Conservation (phyloP, 2,797 vertebrate species). For the Malurus leucopterus region DNA sequence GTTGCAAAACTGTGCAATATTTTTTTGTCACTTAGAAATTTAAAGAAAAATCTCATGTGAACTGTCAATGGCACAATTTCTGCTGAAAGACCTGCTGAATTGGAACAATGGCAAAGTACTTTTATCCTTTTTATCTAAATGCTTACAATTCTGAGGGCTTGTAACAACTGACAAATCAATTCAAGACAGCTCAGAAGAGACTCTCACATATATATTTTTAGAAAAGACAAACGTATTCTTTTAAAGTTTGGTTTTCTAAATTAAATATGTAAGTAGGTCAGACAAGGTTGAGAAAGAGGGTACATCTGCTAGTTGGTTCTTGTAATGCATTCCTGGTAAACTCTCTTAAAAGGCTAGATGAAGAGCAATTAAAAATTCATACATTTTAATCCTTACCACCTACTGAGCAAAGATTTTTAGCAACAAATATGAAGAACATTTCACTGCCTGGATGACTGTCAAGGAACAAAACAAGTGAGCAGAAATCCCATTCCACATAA, state of each 20-base stretch:
- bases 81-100: neutral
- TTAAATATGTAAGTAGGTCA: conserved; percentile 52
- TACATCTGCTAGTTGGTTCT: conserved; percentile 43
- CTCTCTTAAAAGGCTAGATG: conserved; percentile 3
- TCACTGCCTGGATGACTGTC: neutral
- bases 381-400: conserved; percentile 44
- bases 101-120: neutral
- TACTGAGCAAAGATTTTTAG: conserved; percentile 32
- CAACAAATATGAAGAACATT: conserved; percentile 44
- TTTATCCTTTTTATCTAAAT: neutral
- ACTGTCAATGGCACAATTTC: neutral
- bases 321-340: conserved; percentile 47
- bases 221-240: neutral
- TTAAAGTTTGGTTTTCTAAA: conserved; percentile 36
- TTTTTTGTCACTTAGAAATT: neutral
- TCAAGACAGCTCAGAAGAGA: conserved; percentile 31
- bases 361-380: conserved; percentile 66
- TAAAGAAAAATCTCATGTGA: neutral
- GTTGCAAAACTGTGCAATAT: neutral
- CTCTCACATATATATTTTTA: conserved; percentile 14
- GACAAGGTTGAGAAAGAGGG: conserved; percentile 1
- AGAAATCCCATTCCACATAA: neutral
- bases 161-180: conserved; percentile 30
- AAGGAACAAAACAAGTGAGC: neutral
- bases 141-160: conserved; percentile 12